Base-by-base conservation (phyloP, 1,140 invertebrate species). In the Triops longicaudatus region DNA sequence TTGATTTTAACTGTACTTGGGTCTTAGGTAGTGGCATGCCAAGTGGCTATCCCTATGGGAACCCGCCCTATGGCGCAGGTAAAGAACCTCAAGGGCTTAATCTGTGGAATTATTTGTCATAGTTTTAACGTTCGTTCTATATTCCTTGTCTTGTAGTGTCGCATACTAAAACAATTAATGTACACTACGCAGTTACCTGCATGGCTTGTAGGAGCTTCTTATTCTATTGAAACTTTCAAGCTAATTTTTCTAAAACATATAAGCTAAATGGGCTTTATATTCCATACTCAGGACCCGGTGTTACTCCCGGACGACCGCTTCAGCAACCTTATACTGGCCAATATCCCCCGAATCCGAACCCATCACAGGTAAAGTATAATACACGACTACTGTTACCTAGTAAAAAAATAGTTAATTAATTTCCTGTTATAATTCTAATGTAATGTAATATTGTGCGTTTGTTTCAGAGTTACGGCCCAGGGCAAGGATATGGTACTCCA, bases 401-500 rank as follows among this genome's bases (percentile, higher is more conserved):
- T n/a, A n/a, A n/a, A n/a, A n/a, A n/a, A n/a, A n/a, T n/a, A n/a
- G n/a, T n/a, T n/a, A n/a, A n/a, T n/a, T n/a, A n/a, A n/a, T n/a
- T n/a, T n/a, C n/a, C n/a, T n/a, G n/a, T n/a, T n/a, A n/a, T n/a
- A n/a, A n/a, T n/a, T n/a, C n/a, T n/a, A n/a, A n/a, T n/a, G n/a
- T n/a, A n/a, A n/a, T n/a, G n/a, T 7, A 37, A 37, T 37, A 37
- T 37, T 37, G n/a, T 37, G 31, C 72, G 72, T 73, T 31, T 73
- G 7, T 26, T 37, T 44, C 77, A 81, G 31, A 72, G 72, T 41
- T 84, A 78, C 22, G 78, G 78, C 26, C 76, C 76, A 26, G 75
- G 73, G 27, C 79, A 78, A 42, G 78, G 78, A 27, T 72, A 72
- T 50, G 37, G 63, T 22, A 72, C 76, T 12, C 76, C 75, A 28